Evolutionary conservation across 2,888 invertebrate species (phyloP).

Genomic region (Pterobdella sp.): DNA sequence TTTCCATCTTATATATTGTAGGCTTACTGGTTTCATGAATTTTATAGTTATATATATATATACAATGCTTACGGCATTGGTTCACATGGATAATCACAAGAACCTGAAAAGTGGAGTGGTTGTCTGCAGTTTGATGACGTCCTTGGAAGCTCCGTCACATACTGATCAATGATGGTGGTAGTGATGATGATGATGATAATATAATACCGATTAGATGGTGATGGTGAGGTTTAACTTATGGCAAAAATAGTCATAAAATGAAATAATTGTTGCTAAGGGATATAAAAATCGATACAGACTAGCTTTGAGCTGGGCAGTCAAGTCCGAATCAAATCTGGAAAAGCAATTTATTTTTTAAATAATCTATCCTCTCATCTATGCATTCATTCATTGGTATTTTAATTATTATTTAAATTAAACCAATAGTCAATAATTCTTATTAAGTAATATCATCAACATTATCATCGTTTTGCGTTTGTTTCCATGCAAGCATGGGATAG

Average conservation of each 20-base stretch:
- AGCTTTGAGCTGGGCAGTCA: constrained; percentile 57
- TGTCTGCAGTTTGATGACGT: constrained; percentile 65
- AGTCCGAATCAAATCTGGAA: constrained; percentile 54
- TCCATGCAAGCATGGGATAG: too few species aligned
- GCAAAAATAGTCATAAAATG: constrained; percentile 10
- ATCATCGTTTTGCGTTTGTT: too few species aligned
- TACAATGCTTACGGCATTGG: too few species aligned
- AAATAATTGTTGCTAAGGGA: not conserved
- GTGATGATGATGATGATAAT: constrained; percentile 8
- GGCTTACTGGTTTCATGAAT: too few species aligned
- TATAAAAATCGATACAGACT: constrained; percentile 43
- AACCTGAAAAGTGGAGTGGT: constrained; percentile 63
- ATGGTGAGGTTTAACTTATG: not conserved
- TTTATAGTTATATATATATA: too few species aligned
- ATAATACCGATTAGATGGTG: not conserved
- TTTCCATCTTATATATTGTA: too few species aligned
- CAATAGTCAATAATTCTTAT: too few species aligned
- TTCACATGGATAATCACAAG: too few species aligned
- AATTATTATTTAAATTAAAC: too few species aligned
- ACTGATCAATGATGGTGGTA: constrained; percentile 48
- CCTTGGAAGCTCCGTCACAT: constrained; percentile 59
- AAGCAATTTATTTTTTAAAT: not conserved
- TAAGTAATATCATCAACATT: too few species aligned
- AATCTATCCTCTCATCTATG: too few species aligned
- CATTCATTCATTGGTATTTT: too few species aligned